These are phyloP conservation scores for Salpingus planirostris DNA, from an alignment of 2,888 invertebrate species.

Conservation along the genomic window DNA sequence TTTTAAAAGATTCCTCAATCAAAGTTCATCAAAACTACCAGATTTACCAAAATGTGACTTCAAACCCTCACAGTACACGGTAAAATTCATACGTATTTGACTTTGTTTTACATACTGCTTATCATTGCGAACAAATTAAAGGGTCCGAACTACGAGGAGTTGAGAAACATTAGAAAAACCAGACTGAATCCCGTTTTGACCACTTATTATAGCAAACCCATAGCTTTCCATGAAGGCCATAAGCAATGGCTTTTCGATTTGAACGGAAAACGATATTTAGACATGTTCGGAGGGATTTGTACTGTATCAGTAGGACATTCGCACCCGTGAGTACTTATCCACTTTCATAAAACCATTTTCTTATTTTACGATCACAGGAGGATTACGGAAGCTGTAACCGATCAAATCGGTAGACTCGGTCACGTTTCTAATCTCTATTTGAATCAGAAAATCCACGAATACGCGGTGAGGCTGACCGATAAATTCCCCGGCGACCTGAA, in stretches of 20 bases:
- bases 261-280: slow-evolving; percentile 78
- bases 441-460: slow-evolving; percentile 85
- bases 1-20: too few relatives aligned
- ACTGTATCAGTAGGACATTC: slow-evolving; percentile 97
- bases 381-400: slow-evolving; percentile 66
- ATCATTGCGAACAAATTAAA: too few relatives aligned
- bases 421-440: slow-evolving; percentile 90
- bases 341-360: too few relatives aligned
- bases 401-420: slow-evolving; percentile 76
- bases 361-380: too few relatives aligned
- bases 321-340: slow-evolving; percentile 93
- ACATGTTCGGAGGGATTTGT: slow-evolving; percentile 94
- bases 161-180: slow-evolving; percentile 49
- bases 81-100: too few relatives aligned
- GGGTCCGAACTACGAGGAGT: slow-evolving; percentile 55
- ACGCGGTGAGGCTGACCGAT: slow-evolving; percentile 68
- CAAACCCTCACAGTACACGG: too few relatives aligned
- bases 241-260: slow-evolving; percentile 92
- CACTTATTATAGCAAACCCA: slow-evolving; percentile 71
- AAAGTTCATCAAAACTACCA: too few relatives aligned
- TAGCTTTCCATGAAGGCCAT: slow-evolving; percentile 76
- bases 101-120: too few relatives aligned
- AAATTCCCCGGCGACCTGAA: slow-evolving; percentile 83
- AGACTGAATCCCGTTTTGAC: slow-evolving; percentile 63
- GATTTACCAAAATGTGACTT: too few relatives aligned